Percentiles rank a stretch among this genome's conserved stretches.
These are phyloP conservation scores for Porites divaricata DNA, from an alignment of 92 coral and sea anemone species.

Conservation along the genomic window DNA sequence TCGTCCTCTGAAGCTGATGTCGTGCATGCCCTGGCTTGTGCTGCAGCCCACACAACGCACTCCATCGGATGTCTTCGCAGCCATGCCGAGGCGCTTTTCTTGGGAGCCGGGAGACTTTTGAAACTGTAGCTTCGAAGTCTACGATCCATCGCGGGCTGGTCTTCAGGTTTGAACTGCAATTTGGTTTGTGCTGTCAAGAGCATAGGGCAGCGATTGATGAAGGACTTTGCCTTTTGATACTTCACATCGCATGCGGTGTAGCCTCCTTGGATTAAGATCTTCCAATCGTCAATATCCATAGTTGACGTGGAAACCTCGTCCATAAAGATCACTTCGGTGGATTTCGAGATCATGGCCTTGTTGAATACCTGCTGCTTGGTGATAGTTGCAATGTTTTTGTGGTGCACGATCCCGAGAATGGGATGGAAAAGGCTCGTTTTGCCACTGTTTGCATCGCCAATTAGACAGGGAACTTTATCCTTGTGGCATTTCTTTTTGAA, in stretches of 20 bases:
- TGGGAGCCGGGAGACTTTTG: too few relatives aligned
- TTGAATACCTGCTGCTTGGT: neutral
- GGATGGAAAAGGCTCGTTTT: conserved; percentile 16
- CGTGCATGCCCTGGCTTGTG: too few relatives aligned
- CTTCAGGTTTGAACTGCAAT: too few relatives aligned
- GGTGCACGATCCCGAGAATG: neutral
- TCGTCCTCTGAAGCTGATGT: too few relatives aligned
- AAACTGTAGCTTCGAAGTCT: too few relatives aligned
- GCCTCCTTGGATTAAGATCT: neutral
- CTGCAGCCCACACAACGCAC: too few relatives aligned
- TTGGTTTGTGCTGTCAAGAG: too few relatives aligned
- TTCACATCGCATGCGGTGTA: neutral
- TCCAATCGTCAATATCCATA: too few relatives aligned
- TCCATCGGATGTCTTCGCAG: too few relatives aligned
- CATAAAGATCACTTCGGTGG: neutral
- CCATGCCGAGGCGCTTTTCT: too few relatives aligned
- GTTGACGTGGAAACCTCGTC: neutral
- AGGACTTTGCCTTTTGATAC: neutral
- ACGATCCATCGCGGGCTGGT: too few relatives aligned
- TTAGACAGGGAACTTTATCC: conserved; percentile 31
- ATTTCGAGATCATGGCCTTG: neutral
- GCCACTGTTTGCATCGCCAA: conserved; percentile 32
- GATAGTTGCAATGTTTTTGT: neutral
- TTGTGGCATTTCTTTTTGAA: conserved; percentile 30
- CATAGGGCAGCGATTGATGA: neutral